Evolutionary conservation across 1,140 invertebrate species (phyloP), one percentile per base, ranked within the genome.

Genomic region (Protaetia brevitarsis): DNA sequence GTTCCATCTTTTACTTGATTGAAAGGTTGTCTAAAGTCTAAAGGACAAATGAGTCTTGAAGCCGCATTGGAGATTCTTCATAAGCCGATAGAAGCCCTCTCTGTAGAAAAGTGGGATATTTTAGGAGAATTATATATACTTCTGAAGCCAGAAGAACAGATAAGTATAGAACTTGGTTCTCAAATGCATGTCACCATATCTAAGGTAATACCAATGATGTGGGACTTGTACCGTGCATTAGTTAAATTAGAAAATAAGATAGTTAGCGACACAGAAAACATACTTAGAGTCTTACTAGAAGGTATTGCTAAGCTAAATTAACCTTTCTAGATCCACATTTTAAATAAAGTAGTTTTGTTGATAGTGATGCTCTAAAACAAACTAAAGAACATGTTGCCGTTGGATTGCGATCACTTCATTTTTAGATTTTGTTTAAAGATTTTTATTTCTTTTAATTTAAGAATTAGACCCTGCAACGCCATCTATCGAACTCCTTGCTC

Each of bases 1-100:
- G 73, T 60, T 72, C 71, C 7, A 75, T 71, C 1, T 73, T 65
- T 31, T 71, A 76, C 36, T 76, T 77, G 74, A 13, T 76, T 5
- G 61, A 69, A 2, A 62, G 73, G 29, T 64, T 75, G 51, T 27
- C 66, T 31, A 60, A 34, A 31, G 16, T 74, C 66, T 31, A 60
- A 34, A 31, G 16, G 73, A 3, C 74, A 74, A 67, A 68, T 73
- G 36, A 63, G 71, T 31, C 37, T 76, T 2, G 69, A 69, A 58
- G 66, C 65, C n/a, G 71, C 69, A 2, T 3, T 74, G 37, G 71
- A 70, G n/a, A 34, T 75, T 7, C 29, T 67, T 28, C 34, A 65
- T 21, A 64, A 63, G 34, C 34, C 59, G n/a, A 41, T 66, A 13
- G 65, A 63, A 66, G 51, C 26, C 56, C 29, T 66, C 16, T 51